Percentiles rank a stretch among this genome's conserved stretches.
phyloP scores from a whole-genome alignment of 2,888 invertebrate species.

The Sinodicranocentrus sp. region DNA sequence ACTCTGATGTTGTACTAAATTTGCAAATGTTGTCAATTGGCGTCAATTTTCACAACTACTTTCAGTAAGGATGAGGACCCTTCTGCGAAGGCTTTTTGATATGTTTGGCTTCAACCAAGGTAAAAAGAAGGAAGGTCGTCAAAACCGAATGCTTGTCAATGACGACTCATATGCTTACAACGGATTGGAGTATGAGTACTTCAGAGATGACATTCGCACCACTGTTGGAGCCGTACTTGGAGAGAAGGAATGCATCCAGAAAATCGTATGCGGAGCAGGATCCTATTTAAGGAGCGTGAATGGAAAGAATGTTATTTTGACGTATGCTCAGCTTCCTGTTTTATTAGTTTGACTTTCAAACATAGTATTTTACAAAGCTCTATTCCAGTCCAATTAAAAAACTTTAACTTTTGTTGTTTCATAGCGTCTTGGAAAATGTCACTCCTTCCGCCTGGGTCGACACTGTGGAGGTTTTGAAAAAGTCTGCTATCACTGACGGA shows the following conservation, averaged over 20 bases:
- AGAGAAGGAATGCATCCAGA: slow-evolving; percentile 72
- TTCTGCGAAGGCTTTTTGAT: slow-evolving; percentile 69
- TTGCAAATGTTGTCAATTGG: not conserved
- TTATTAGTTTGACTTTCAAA: no score
- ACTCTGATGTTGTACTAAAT: not conserved
- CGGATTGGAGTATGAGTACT: slow-evolving; percentile 58
- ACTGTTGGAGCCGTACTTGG: slow-evolving; percentile 75
- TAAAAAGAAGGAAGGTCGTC: slow-evolving; percentile 67
- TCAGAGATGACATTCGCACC: slow-evolving; percentile 72
- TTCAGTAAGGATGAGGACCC: slow-evolving; percentile 50
- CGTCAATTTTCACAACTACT: not conserved
- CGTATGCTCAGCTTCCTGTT: no score
- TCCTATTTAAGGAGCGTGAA: slow-evolving; percentile 71
- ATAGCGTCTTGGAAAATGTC: slow-evolving; percentile 73
- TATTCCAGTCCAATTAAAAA: no score
- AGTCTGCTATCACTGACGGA: slow-evolving; percentile 71
- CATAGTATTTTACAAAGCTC: no score
- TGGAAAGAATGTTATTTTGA: slow-evolving; percentile 74
- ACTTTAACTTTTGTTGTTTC: not conserved
- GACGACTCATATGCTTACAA: slow-evolving; percentile 59
- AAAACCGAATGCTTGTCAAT: slow-evolving; percentile 55
- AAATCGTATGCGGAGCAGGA: slow-evolving; percentile 74
- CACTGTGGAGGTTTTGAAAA: slow-evolving; percentile 68
- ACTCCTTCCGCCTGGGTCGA: slow-evolving; percentile 73
- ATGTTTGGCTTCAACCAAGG: slow-evolving; percentile 68